Conservation (phyloP, 2,888 invertebrate species). For the Melanostoma scalare region DNA sequence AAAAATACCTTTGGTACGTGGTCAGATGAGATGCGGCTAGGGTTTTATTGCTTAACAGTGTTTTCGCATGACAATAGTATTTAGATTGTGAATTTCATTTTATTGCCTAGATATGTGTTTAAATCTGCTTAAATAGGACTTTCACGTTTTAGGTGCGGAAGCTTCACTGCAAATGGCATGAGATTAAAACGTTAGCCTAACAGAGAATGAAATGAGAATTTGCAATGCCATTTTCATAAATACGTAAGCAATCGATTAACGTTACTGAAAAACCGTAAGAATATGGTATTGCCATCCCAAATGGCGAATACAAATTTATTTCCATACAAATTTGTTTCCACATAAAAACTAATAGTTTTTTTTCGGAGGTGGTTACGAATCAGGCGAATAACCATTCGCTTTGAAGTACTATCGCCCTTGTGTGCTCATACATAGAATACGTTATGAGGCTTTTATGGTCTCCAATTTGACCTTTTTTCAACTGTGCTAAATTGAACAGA, state of each 20-base stretch:
- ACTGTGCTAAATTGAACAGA: no score
- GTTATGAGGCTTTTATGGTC: no score
- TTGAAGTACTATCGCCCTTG: no score
- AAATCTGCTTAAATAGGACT: background rate
- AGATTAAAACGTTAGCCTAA: slow-evolving; percentile 19
- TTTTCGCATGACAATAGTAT: slow-evolving; percentile 37
- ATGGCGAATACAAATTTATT: background rate
- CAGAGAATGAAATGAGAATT: background rate
- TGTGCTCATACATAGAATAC: no score
- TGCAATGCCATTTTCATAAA: no score
- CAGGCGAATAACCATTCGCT: no score
- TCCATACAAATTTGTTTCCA: background rate
- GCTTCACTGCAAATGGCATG: slow-evolving; percentile 14
- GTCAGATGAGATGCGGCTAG: background rate
- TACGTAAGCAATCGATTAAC: no score
- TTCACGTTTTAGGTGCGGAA: slow-evolving; percentile 7
- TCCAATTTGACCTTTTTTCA: no score
- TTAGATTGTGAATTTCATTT: slow-evolving; percentile 39
- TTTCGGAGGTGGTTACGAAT: background rate
- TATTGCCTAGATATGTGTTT: background rate
- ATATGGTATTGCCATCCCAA: background rate
- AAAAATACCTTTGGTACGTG: background rate
- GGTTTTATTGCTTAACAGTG: slow-evolving; percentile 27
- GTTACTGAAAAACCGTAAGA: no score
- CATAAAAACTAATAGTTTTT: background rate